phyloP scores from a whole-genome alignment of 2,888 invertebrate species.

The Parnassius glacialis region DNA sequence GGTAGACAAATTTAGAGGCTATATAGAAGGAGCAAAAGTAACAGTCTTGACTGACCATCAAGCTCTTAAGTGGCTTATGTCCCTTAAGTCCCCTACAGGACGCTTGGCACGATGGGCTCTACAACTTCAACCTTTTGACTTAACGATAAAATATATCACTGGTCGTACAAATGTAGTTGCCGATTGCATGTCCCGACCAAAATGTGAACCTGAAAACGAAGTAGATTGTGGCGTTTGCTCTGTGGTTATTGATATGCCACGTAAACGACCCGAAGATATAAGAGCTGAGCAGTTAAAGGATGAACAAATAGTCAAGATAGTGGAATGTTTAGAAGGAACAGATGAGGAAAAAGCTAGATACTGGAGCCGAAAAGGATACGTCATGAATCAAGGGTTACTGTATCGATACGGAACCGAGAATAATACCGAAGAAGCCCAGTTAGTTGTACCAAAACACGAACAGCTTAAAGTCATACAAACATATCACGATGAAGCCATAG shows the following conservation, averaged over 20 bases:
- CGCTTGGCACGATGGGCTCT: constrained; percentile 40
- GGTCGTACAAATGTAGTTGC: constrained; percentile 51
- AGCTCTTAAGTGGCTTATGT: constrained; percentile 58
- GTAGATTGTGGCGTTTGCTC: constrained; percentile 9
- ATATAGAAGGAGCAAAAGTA: constrained; percentile 46
- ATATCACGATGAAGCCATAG: constrained; percentile 31
- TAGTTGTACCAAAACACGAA: constrained; percentile 37
- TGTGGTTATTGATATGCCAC: no score
- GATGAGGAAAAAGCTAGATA: constrained; percentile 11
- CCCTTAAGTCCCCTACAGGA: constrained; percentile 52
- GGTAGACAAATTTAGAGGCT: constrained; percentile 34
- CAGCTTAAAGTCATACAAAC: constrained; percentile 29
- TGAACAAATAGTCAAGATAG: no score
- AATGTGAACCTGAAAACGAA: neutral
- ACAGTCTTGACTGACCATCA: constrained; percentile 56
- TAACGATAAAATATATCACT: constrained; percentile 41
- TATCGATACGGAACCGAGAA: constrained; percentile 30
- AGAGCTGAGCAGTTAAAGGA: no score
- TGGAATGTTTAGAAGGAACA: no score
- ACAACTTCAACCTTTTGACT: no score
- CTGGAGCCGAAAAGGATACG: constrained; percentile 36
- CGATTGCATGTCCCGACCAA: constrained; percentile 41
- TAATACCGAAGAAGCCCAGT: constrained; percentile 32
- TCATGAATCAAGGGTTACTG: constrained; percentile 35
- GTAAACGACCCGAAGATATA: no score